A percentile compares a stretch with the other conserved stretches of the same genome.
Evolutionary conservation across 2,113 vertebrate genomes (phyloP).

Genomic region (Numenius arquata): DNA sequence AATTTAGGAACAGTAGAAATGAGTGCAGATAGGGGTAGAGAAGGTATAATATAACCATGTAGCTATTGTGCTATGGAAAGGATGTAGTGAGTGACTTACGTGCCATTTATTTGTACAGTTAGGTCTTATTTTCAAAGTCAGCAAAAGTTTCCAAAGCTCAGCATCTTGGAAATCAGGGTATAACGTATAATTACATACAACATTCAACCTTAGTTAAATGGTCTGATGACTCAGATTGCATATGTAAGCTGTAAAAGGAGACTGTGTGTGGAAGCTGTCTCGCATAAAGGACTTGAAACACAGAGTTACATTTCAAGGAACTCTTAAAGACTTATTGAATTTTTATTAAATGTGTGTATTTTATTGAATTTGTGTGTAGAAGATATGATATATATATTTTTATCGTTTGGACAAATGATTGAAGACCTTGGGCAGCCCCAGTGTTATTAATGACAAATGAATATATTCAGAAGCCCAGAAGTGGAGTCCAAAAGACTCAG

Average conservation of each 20-base stretch:
- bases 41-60: not conserved
- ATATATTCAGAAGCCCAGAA: not conserved
- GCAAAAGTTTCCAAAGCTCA: slow-evolving; percentile 11
- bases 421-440: not conserved
- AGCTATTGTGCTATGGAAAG: not conserved
- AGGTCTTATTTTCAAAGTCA: slow-evolving; percentile 14
- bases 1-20: not conserved
- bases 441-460: not conserved
- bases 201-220: not conserved
- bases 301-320: not conserved
- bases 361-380: not conserved
- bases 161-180: not conserved
- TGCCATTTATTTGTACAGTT: not conserved
- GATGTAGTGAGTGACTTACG: not conserved
- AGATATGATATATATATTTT: not conserved
- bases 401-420: not conserved
- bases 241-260: not conserved
- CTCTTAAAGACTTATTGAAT: not conserved
- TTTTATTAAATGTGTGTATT: not conserved
- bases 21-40: not conserved
- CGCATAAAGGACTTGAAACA: not conserved
- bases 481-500: not conserved
- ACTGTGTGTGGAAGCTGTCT: not conserved
- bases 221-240: not conserved
- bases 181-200: not conserved